Percentiles rank a stretch among this genome's conserved stretches.
These are phyloP conservation scores for Omphaloscelis lunosa DNA, from an alignment of 2,888 invertebrate species.

Conservation along the genomic window DNA sequence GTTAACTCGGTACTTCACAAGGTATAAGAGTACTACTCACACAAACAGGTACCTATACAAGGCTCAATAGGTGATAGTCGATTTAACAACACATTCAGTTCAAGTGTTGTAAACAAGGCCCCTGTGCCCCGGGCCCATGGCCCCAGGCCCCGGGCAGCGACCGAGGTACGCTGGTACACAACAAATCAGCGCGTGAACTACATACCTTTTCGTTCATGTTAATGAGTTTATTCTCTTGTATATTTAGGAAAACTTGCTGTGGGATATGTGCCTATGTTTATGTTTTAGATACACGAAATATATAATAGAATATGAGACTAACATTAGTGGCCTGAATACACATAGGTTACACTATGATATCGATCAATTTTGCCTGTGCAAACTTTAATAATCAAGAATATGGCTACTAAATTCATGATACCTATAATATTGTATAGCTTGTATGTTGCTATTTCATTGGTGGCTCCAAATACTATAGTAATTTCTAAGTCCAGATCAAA, in stretches of 20 bases:
- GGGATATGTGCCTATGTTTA: background rate
- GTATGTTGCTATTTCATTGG: background rate
- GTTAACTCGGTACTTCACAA: slow-evolving; percentile 20
- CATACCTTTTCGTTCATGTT: slow-evolving; percentile 41
- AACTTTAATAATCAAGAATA: background rate
- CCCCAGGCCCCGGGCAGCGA: slow-evolving; percentile 16
- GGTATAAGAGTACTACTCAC: background rate
- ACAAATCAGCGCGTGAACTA: slow-evolving; percentile 8
- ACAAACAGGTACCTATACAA: background rate
- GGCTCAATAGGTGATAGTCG: slow-evolving; percentile 31
- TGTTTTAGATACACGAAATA: slow-evolving; percentile 13
- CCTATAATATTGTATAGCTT: background rate
- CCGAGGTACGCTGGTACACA: slow-evolving; percentile 21
- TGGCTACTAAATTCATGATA: background rate
- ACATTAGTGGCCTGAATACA: slow-evolving; percentile 24
- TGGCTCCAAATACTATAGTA: background rate
- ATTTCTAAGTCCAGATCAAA: background rate
- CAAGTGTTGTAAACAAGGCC: slow-evolving; percentile 51
- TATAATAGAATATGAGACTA: background rate
- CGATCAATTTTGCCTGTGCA: background rate
- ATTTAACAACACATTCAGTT: slow-evolving; percentile 50
- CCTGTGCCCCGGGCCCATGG: background rate
- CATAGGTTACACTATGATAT: slow-evolving; percentile 9
- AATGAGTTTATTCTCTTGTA: slow-evolving; percentile 46
- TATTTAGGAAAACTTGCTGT: slow-evolving; percentile 29